Evolutionary conservation across 2,113 vertebrate species (phyloP).

Genomic region (Nanger granti): DNA sequence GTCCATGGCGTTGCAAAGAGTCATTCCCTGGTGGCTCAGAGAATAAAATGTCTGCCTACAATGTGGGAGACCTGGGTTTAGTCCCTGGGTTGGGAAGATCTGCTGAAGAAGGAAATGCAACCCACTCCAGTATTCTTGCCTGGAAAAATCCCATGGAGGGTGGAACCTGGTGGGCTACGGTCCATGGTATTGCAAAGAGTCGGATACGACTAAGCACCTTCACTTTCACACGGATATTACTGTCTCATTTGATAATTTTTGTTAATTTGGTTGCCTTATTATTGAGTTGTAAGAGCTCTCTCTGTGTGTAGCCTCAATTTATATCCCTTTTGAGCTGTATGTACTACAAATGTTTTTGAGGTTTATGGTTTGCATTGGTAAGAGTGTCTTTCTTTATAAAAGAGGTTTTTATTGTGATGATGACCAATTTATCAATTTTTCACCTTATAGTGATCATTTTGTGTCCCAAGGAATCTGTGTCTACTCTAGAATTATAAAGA

Average conservation of each 20-base stretch:
- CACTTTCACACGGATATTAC: background rate
- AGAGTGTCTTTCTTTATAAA: background rate
- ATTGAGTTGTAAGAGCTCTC: background rate
- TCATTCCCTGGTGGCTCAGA: too few species aligned
- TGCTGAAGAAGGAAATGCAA: too few species aligned
- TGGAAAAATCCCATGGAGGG: too few species aligned
- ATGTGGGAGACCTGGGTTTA: rapidly evolving
- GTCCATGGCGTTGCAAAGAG: too few species aligned
- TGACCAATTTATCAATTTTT: background rate
- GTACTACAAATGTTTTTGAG: background rate
- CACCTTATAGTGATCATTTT: background rate
- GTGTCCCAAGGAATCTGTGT: background rate
- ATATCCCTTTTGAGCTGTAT: background rate
- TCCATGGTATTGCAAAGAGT: too few species aligned
- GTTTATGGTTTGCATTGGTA: background rate
- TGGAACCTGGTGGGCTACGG: too few species aligned
- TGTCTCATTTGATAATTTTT: background rate
- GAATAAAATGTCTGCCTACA: too few species aligned
- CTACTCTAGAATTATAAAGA: background rate
- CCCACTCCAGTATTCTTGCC: too few species aligned
- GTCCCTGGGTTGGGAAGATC: too few species aligned
- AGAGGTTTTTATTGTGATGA: background rate
- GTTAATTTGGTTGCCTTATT: background rate
- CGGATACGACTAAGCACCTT: too few species aligned
- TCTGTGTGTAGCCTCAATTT: background rate